Percentiles rank a stretch among this genome's conserved stretches.
Evolutionary conservation across 2,797 vertebrate species (phyloP).

Genomic region (Hippocampus kuda): DNA sequence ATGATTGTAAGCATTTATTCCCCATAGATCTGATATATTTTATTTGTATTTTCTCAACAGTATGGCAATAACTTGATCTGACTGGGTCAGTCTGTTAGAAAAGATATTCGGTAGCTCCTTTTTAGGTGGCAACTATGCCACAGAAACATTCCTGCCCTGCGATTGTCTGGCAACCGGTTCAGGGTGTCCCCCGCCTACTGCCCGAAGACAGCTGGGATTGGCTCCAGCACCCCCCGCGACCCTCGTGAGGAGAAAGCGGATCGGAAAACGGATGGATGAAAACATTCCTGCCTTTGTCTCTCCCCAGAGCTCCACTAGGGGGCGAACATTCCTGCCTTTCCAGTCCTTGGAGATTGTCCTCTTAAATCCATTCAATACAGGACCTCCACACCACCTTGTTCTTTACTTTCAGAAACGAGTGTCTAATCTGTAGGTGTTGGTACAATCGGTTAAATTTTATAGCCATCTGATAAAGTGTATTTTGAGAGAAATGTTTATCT

Average conservation of each 20-base stretch:
- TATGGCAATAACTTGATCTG: background rate
- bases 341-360: conserved; percentile 58
- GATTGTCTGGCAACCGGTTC: no score
- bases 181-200: no score
- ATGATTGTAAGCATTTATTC: background rate
- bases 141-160: no score
- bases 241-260: no score
- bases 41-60: background rate
- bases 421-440: conserved; percentile 5
- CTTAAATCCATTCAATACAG: background rate
- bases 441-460: background rate
- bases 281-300: background rate
- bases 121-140: no score
- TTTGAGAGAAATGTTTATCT: background rate
- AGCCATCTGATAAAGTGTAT: background rate
- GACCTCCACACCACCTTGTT: conserved; percentile 10
- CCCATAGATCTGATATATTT: background rate
- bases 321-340: conserved; percentile 82
- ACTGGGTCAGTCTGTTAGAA: background rate
- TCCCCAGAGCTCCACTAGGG: conserved; percentile 48
- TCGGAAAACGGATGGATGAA: no score
- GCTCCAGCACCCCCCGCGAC: no score
- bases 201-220: no score
- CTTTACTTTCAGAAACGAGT: conserved; percentile 19
- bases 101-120: background rate